Percentiles rank a stretch among this genome's conserved stretches.
phyloP scores from a whole-genome alignment of 2,797 vertebrate species.

The Melanotaenia parkinsoni region DNA sequence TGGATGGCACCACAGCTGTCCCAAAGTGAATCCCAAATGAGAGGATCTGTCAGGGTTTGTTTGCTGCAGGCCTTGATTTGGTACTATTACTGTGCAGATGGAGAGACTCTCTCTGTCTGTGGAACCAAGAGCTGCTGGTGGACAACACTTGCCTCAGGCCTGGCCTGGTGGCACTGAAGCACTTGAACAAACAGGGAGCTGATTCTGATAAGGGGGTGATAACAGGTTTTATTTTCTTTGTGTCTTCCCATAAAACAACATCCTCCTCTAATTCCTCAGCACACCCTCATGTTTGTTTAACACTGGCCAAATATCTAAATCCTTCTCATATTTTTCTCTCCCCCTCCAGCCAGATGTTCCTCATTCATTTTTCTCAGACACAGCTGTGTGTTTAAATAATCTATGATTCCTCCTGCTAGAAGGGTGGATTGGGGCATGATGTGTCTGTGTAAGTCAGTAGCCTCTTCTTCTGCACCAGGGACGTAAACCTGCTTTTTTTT shows the following conservation, averaged over 20 bases:
- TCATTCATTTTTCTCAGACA: slow-evolving; percentile 81
- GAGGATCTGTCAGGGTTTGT: slow-evolving; percentile 81
- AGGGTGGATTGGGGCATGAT: slow-evolving; percentile 64
- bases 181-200: slow-evolving; percentile 66
- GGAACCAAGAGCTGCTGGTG: slow-evolving; percentile 65
- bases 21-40: slow-evolving; percentile 81
- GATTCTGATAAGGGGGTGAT: slow-evolving; percentile 51
- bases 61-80: slow-evolving; percentile 78
- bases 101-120: slow-evolving; percentile 58
- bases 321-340: slow-evolving; percentile 53
- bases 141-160: slow-evolving; percentile 68
- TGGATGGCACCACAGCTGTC: slow-evolving; percentile 80
- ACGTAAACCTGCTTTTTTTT: slow-evolving; percentile 31
- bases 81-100: slow-evolving; percentile 76
- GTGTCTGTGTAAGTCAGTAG: slow-evolving; percentile 65
- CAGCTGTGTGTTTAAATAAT: slow-evolving; percentile 87
- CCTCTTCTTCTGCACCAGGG: slow-evolving; percentile 37
- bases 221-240: slow-evolving; percentile 45
- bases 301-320: slow-evolving; percentile 52
- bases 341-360: slow-evolving; percentile 81
- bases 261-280: slow-evolving; percentile 58
- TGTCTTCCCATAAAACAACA: slow-evolving; percentile 56
- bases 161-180: slow-evolving; percentile 57
- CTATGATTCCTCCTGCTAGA: slow-evolving; percentile 77
- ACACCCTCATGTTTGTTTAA: slow-evolving; percentile 55